phyloP scores from a whole-genome alignment of 2,113 vertebrate genomes.

The Oriolus oriolus region DNA sequence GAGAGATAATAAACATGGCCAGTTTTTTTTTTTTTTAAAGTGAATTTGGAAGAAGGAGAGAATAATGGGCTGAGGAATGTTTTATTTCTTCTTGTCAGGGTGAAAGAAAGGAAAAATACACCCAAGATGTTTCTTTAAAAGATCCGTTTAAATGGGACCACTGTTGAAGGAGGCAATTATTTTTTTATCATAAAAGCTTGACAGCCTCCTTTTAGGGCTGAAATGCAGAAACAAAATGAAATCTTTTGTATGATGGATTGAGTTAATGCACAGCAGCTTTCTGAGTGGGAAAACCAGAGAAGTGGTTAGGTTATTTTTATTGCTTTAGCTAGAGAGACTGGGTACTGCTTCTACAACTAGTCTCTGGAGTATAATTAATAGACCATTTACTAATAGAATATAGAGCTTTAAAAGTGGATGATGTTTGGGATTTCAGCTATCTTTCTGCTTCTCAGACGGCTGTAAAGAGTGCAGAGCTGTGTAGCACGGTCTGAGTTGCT shows the following conservation, averaged over 20 bases:
- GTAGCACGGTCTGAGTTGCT: rapidly evolving
- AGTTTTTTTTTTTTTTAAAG: neutral
- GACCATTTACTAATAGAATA: neutral
- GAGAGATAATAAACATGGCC: neutral
- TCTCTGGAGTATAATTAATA: constrained; percentile 1
- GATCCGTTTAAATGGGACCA: constrained; percentile 21
- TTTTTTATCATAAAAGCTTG: constrained; percentile 48
- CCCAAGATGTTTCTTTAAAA: constrained; percentile 20
- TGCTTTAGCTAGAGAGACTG: constrained; percentile 16
- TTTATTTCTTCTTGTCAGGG: constrained; percentile 23
- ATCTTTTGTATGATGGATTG: constrained; percentile 20
- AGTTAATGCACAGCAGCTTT: constrained; percentile 33
- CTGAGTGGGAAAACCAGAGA: constrained; percentile 18
- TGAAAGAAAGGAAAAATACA: constrained; percentile 39
- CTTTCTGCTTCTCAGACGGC: neutral
- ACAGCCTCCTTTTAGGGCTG: constrained; percentile 38
- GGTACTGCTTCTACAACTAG: neutral
- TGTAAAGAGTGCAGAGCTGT: rapidly evolving
- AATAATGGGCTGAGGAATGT: neutral
- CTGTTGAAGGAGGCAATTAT: constrained; percentile 22
- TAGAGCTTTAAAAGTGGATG: neutral
- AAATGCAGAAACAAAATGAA: constrained; percentile 33
- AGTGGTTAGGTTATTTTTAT: constrained; percentile 32
- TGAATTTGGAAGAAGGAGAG: neutral
- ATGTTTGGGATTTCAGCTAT: neutral